These are phyloP conservation scores for Tanytarsus gracilentus DNA, from an alignment of 2,888 invertebrate species.

Conservation along the genomic window DNA sequence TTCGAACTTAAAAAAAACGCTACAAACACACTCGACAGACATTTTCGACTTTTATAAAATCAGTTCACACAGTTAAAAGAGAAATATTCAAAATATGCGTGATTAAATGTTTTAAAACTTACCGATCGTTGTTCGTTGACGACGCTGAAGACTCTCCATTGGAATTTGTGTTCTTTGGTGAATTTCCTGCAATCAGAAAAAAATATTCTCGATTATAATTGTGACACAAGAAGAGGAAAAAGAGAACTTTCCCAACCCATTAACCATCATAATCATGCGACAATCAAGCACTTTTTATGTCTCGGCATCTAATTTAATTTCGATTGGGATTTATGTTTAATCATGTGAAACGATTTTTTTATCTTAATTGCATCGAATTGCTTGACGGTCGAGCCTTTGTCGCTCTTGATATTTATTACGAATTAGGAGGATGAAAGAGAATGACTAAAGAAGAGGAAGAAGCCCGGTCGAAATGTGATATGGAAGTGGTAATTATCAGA, in stretches of 20 bases:
- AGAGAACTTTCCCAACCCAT: conserved; percentile 13
- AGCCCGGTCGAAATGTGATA: background rate
- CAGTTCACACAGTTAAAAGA: too few species aligned
- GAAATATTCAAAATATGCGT: too few species aligned
- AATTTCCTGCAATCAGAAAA: conserved; percentile 23
- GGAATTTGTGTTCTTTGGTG: conserved; percentile 25
- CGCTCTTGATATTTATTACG: background rate
- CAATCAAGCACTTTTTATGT: conserved; percentile 14
- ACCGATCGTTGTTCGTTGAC: conserved; percentile 18
- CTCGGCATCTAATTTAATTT: background rate
- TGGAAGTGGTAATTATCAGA: conserved; percentile 17
- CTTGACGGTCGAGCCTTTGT: background rate
- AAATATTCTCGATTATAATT: background rate
- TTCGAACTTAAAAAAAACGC: too few species aligned
- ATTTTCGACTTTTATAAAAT: too few species aligned
- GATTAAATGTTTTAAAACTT: too few species aligned
- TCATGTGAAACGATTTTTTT: conserved; percentile 17
- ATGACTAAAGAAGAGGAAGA: background rate
- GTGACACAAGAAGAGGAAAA: conserved; percentile 6
- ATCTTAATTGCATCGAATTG: conserved; percentile 14
- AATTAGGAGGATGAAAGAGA: conserved; percentile 1
- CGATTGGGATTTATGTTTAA: background rate
- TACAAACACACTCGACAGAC: too few species aligned
- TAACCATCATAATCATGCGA: conserved; percentile 7
- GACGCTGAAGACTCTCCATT: conserved; percentile 23